These are phyloP conservation scores for Noctua comes DNA, from an alignment of 2,888 invertebrate species.

Conservation along the genomic window DNA sequence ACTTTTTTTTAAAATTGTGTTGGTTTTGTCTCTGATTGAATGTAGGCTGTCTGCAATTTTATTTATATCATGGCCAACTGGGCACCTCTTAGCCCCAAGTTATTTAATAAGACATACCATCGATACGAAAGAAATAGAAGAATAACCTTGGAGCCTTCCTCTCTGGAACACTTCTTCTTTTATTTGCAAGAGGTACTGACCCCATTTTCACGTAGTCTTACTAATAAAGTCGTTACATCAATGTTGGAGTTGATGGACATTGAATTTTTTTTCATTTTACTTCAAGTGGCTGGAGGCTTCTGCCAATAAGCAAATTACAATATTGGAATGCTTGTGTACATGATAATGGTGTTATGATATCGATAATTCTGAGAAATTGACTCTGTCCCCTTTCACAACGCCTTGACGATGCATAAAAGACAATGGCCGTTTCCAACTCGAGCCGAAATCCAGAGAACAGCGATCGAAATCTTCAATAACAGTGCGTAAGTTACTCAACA, in stretches of 20 bases:
- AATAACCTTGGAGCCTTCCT: background rate
- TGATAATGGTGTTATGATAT: background rate
- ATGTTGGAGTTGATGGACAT: background rate
- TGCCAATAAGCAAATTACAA: background rate
- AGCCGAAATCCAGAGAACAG: constrained; percentile 27
- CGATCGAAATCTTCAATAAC: constrained; percentile 55
- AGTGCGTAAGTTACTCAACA: constrained; percentile 57
- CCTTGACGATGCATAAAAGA: constrained; percentile 10
- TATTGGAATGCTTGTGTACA: background rate
- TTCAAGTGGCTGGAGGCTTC: too few species aligned
- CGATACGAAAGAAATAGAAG: too few species aligned
- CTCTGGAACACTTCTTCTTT: background rate
- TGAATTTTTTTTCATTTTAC: background rate
- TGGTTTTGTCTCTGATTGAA: background rate
- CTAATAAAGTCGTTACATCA: too few species aligned
- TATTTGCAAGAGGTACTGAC: background rate
- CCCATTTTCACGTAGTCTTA: background rate
- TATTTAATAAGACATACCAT: background rate
- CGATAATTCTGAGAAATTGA: background rate
- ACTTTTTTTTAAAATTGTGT: background rate
- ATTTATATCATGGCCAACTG: background rate
- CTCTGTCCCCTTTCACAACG: constrained; percentile 16
- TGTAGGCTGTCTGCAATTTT: background rate
- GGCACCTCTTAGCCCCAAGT: background rate
- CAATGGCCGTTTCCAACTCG: constrained; percentile 15